phyloP scores from a whole-genome alignment of 2,888 invertebrate genomes.

The Lasioglossum oenotherae region DNA sequence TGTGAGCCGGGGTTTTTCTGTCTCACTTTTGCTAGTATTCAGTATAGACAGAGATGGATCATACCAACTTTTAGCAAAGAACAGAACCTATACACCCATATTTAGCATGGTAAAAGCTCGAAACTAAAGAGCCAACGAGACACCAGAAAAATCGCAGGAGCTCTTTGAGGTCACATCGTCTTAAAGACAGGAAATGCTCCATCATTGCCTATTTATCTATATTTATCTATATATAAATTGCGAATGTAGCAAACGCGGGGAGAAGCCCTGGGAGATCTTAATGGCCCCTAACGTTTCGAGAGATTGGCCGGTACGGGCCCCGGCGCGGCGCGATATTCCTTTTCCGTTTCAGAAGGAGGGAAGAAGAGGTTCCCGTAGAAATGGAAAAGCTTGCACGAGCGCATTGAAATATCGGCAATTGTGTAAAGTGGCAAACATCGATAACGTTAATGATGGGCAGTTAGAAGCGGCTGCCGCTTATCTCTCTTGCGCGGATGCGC shows the following conservation, averaged over 20 bases:
- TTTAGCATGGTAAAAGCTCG: no score
- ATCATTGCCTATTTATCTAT: neutral
- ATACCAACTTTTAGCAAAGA: no score
- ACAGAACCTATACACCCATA: no score
- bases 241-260: neutral
- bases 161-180: neutral
- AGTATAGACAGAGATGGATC: no score
- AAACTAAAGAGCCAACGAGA: no score
- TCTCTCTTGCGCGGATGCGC: constrained; percentile 17
- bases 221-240: no score
- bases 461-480: constrained; percentile 40
- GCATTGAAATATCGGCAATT: constrained; percentile 27
- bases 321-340: neutral
- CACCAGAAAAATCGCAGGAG: no score
- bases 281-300: neutral
- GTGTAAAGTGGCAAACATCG: constrained; percentile 39
- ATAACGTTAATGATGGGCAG: constrained; percentile 53
- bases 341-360: neutral
- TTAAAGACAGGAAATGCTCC: neutral
- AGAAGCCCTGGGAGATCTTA: neutral
- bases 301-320: neutral
- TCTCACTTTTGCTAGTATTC: no score
- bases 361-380: neutral
- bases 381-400: constrained; percentile 9
- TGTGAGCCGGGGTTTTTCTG: no score